Base-by-base conservation (phyloP, 2,113 vertebrate genomes). In the Xenopus laevis region DNA sequence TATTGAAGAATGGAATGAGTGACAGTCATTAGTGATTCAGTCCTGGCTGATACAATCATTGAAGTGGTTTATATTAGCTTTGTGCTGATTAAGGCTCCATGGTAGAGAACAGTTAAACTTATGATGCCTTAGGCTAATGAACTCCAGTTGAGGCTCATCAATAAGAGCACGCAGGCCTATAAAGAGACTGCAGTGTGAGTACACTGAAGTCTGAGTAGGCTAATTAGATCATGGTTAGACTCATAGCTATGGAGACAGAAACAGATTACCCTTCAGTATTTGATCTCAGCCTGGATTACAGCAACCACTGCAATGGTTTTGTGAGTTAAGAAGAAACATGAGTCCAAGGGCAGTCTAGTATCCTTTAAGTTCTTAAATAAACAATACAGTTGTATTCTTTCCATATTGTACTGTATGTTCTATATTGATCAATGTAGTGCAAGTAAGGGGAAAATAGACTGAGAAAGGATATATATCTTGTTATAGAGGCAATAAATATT, bases 101-200 rank as follows among this genome's bases (percentile, higher is more conserved):
- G 74, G 66, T 63, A 64, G 62, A 77, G 74, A 77, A 77, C 66
- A 46, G 74, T 70, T 63, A 77, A 70, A 77, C 59, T 77, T 77
- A 77, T 77, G 67, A 77, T 70, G 74, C 66, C 50, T 70, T 46
- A 13, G 73, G 74, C 74, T 77, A 77, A 70, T 77, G 74, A 77
- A 77, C 74, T 77, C 59, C 74, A 64, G 58, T 64, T 69, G 74
- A 53, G 74, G 23, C 46, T 70, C 66, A 55, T 76, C 74, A 70
- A 77, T 77, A 77, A 70, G 45, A 70, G 59, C 33, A 27, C 15
- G 59, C 74, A 45, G 30, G 47, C 52, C 67, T 70, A 70, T 70
- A 69, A 75, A 62, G 73, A 64, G 40, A 57, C 46, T 57, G 66
- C 58, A 55, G 27, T 63, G 65, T 55, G 73, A 63, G 58, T 30